Conservation (phyloP, 2,113 vertebrate genomes). For the Merops nubicus region DNA sequence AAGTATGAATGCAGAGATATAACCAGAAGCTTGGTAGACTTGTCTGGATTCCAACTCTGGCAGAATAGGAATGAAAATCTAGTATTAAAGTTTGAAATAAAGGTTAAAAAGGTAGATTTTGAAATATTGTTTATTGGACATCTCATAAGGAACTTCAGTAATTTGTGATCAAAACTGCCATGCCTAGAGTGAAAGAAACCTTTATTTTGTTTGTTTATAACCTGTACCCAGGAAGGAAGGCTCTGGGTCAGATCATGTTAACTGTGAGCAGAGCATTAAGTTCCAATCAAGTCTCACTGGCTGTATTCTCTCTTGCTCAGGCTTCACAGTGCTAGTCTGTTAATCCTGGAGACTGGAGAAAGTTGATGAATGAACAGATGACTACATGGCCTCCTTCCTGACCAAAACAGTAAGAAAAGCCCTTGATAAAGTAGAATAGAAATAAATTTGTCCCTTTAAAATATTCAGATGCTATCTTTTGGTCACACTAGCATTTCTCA, state of each 20-base stretch:
- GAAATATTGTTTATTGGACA: neutral
- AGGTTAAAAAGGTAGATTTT: neutral
- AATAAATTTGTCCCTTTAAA: neutral
- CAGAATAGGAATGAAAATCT: neutral
- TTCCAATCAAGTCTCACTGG: neutral
- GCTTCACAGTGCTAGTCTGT: neutral
- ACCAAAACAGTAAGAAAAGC: neutral
- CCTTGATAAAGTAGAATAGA: neutral
- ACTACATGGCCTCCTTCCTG: neutral
- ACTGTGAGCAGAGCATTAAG: neutral
- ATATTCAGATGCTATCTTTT: neutral
- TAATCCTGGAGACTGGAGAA: neutral
- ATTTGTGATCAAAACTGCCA: neutral
- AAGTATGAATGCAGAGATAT: neutral
- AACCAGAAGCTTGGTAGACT: neutral
- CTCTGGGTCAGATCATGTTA: neutral
- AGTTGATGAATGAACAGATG: neutral
- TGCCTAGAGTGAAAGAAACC: neutral
- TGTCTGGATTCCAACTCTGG: neutral
- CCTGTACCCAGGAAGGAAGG: neutral
- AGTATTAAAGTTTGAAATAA: neutral
- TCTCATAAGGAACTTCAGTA: neutral
- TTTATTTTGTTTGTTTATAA: neutral
- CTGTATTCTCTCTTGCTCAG: neutral
- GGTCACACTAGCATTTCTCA: neutral